Evolutionary conservation across 1,140 invertebrate genomes (phyloP).

Genomic region (Penaeus indicus): DNA sequence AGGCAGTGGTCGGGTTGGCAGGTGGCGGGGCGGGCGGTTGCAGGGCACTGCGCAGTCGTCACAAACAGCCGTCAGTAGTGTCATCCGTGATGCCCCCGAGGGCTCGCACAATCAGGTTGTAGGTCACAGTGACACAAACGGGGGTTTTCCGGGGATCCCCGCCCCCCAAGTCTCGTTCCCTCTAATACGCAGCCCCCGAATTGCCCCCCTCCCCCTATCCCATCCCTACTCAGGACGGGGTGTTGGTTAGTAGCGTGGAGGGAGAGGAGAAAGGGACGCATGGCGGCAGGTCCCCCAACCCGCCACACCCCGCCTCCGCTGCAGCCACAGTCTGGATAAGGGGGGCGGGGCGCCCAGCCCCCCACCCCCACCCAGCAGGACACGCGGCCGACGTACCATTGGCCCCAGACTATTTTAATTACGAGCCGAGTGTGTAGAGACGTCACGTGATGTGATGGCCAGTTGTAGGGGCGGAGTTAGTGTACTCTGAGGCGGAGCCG

Average conservation of each 20-base stretch:
- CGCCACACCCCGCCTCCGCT: slow-evolving; percentile 38
- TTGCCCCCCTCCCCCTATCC: slow-evolving; percentile 14
- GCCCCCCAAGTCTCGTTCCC: slow-evolving; percentile 27
- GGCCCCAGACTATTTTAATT: slow-evolving; percentile 60
- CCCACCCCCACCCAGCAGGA: slow-evolving; percentile 31
- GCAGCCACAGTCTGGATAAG: slow-evolving; percentile 43
- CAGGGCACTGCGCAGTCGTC: slow-evolving; percentile 17
- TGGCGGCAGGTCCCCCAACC: slow-evolving; percentile 37
- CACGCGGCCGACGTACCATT: slow-evolving; percentile 56
- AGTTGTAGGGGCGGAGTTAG: slow-evolving; percentile 36
- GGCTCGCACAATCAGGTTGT: slow-evolving; percentile 37
- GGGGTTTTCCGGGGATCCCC: slow-evolving; percentile 35
- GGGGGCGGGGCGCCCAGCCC: slow-evolving; percentile 47
- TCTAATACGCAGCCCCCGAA: slow-evolving; percentile 6
- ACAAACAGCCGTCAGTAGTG: slow-evolving; percentile 24
- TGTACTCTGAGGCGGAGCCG: not conserved
- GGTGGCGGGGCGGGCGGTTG: slow-evolving; percentile 16
- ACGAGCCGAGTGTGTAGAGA: slow-evolving; percentile 47
- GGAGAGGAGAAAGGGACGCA: slow-evolving; percentile 37
- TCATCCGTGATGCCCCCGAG: slow-evolving; percentile 23
- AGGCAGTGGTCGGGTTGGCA: slow-evolving; percentile 27
- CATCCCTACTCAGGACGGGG: not conserved
- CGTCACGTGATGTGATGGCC: slow-evolving; percentile 52
- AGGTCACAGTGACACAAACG: slow-evolving; percentile 51
- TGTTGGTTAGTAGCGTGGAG: slow-evolving; percentile 17